Conservation (phyloP, 1,140 invertebrate species). For the Brachionus manjavacas region DNA sequence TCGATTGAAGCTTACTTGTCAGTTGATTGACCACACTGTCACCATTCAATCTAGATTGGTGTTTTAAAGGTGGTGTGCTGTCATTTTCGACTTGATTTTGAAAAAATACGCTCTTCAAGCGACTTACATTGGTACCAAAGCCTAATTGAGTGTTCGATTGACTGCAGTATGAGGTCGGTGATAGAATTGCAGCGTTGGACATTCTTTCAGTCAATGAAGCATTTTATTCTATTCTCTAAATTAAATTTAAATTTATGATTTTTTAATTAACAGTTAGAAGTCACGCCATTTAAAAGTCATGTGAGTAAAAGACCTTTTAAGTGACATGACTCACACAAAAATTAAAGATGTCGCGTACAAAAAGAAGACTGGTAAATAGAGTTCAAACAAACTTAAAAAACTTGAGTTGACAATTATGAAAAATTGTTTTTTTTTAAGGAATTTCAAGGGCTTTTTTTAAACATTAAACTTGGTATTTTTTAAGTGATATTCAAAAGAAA, state of each 20-base stretch:
- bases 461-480: too few species aligned
- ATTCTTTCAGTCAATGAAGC: not conserved
- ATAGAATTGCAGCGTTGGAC: constrained; percentile 4
- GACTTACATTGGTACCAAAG: constrained; percentile 18
- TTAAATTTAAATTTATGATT: not conserved
- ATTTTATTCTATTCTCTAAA: not conserved
- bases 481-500: not conserved
- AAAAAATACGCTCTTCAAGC: constrained; percentile 35
- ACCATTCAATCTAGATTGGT: not conserved
- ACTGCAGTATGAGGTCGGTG: constrained; percentile 9
- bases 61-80: not conserved
- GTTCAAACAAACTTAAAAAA: too few species aligned
- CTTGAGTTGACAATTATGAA: too few species aligned
- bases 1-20: not conserved
- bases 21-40: constrained; percentile 5
- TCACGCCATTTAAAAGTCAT: not conserved
- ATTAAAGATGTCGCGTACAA: not conserved
- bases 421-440: too few species aligned
- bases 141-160: not conserved
- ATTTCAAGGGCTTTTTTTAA: too few species aligned
- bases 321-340: not conserved
- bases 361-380: not conserved
- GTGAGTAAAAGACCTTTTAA: not conserved
- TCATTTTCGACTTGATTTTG: constrained; percentile 4
- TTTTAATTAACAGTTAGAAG: not conserved